Percentiles rank a stretch among this genome's conserved stretches.
Conservation (phyloP, 2,888 invertebrate genomes). For the Dermolepida albohirtum region DNA sequence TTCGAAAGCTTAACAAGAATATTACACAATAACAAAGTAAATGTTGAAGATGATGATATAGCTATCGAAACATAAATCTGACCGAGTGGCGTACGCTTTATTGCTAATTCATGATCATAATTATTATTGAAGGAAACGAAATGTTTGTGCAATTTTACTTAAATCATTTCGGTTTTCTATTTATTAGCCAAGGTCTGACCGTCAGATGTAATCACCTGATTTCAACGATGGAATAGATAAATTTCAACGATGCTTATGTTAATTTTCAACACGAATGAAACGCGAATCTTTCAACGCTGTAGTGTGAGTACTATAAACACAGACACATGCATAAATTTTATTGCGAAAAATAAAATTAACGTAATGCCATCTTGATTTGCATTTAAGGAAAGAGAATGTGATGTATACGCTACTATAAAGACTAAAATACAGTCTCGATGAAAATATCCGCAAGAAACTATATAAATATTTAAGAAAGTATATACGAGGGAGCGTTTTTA, state of each 20-base stretch:
- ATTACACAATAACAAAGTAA: conserved; percentile 14
- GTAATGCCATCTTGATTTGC: conserved; percentile 29
- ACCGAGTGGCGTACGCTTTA: conserved; percentile 25
- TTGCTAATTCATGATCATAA: conserved; percentile 33
- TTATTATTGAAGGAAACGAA: conserved; percentile 33
- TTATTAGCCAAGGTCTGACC: conserved; percentile 36
- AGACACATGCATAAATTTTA: conserved; percentile 3
- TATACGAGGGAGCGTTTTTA: no score
- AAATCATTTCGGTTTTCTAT: conserved; percentile 37
- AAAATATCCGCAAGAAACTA: no score
- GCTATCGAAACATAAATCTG: conserved; percentile 32
- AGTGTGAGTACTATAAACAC: conserved; percentile 16
- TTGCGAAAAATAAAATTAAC: conserved; percentile 22
- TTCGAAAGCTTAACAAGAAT: no score
- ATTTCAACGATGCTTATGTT: conserved; percentile 28
- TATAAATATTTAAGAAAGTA: no score
- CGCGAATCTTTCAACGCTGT: conserved; percentile 4
- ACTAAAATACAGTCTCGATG: no score
- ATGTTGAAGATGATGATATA: conserved; percentile 28
- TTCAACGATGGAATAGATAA: conserved; percentile 23
- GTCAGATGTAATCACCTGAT: conserved; percentile 28
- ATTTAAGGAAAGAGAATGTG: conserved; percentile 7
- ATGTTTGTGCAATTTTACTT: conserved; percentile 31
- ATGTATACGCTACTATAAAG: no score
- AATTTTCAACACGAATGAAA: conserved; percentile 25